These are phyloP conservation scores for Ctenomys sociabilis DNA, from an alignment of 2,113 vertebrate genomes.

Conservation along the genomic window DNA sequence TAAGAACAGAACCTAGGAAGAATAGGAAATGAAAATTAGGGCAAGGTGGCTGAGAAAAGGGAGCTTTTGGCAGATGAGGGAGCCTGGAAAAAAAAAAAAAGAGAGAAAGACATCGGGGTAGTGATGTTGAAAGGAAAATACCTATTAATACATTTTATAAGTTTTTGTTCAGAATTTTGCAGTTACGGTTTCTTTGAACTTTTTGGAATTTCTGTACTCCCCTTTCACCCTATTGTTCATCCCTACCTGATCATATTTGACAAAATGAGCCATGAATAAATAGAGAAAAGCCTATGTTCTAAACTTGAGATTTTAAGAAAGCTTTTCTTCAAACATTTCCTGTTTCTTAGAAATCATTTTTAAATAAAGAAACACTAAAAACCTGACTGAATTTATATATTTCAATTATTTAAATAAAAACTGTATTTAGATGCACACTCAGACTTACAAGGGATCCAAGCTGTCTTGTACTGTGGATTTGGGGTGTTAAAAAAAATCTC, in stretches of 20 bases:
- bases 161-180: slow-evolving; percentile 37
- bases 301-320: neutral
- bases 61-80: neutral
- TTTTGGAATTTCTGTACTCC: slow-evolving; percentile 26
- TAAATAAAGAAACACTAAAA: neutral
- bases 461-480: neutral
- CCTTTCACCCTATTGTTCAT: slow-evolving; percentile 4
- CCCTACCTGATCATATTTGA: slow-evolving; percentile 35
- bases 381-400: neutral
- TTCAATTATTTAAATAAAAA: slow-evolving; percentile 13
- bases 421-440: neutral
- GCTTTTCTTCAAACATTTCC: neutral
- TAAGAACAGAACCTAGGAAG: neutral
- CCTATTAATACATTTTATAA: slow-evolving; percentile 21
- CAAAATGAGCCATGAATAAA: slow-evolving; percentile 19
- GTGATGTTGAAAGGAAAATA: slow-evolving; percentile 5
- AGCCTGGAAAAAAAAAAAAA: neutral
- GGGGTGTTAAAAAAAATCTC: slow-evolving; percentile 46
- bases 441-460: neutral
- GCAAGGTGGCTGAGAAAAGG: neutral
- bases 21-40: slow-evolving; percentile 13
- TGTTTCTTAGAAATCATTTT: neutral
- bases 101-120: neutral
- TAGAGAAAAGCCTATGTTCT: neutral
- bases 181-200: slow-evolving; percentile 4